Percentiles rank a stretch among this genome's conserved stretches.
These are phyloP conservation scores for Microtus ochrogaster DNA, from an alignment of 2,113 vertebrate genomes.

Conservation along the genomic window DNA sequence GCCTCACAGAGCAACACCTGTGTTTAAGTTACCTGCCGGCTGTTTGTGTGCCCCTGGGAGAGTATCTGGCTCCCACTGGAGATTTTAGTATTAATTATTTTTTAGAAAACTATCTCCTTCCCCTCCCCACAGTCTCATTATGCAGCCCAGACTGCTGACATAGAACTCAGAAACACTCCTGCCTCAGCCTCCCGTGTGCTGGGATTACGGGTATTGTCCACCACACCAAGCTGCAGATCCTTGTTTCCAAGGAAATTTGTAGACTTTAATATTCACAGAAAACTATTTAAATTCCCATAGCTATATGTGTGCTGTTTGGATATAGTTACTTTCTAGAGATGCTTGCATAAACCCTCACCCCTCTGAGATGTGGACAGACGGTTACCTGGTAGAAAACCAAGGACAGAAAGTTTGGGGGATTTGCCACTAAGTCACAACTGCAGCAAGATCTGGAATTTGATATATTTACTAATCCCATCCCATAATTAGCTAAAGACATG, in stretches of 20 bases:
- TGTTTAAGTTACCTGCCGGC: neutral
- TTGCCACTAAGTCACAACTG: conserved; percentile 24
- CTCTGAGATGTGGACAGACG: neutral
- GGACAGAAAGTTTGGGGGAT: neutral
- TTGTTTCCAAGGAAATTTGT: neutral
- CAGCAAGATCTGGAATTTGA: conserved; percentile 17
- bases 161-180: neutral
- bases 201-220: neutral
- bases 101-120: conserved; percentile 42
- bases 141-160: neutral
- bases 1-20: neutral
- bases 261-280: conserved; percentile 27
- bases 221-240: neutral
- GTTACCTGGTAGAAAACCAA: neutral
- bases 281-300: neutral
- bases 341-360: neutral
- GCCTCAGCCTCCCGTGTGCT: neutral
- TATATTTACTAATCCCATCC: neutral
- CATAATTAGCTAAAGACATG: conserved; percentile 40
- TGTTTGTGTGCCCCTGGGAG: neutral
- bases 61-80: neutral
- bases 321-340: neutral
- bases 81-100: conserved; percentile 20
- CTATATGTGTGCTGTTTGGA: conserved; percentile 3
- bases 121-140: neutral